These are phyloP conservation scores for Calycopis cecrops DNA, from an alignment of 1,140 invertebrate species.

Conservation along the genomic window DNA sequence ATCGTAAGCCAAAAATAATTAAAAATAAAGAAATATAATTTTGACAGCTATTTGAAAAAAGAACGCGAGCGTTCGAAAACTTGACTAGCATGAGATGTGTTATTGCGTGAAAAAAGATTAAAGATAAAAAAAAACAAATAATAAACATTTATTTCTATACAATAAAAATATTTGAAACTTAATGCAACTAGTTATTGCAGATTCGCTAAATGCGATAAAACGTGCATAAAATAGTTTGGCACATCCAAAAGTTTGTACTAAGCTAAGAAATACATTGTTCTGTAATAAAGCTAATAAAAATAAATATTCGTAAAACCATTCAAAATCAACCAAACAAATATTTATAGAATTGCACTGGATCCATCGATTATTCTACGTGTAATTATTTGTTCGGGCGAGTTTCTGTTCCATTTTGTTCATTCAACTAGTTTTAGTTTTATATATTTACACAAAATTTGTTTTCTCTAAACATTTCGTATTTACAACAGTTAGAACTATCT, in stretches of 20 bases:
- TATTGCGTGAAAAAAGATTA: conserved; percentile 61
- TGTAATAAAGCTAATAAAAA: conserved; percentile 61
- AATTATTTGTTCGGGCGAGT: conserved; percentile 69
- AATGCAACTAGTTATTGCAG: conserved; percentile 61
- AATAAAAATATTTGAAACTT: conserved; percentile 47
- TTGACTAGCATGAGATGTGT: conserved; percentile 72
- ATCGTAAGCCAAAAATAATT: conserved; percentile 49
- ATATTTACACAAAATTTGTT: conserved; percentile 61
- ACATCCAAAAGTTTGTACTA: conserved; percentile 66
- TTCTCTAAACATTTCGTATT: conserved; percentile 55
- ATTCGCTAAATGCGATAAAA: conserved; percentile 60
- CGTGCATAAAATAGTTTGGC: conserved; percentile 63
- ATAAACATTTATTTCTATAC: conserved; percentile 32
- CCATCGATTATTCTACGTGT: conserved; percentile 42
- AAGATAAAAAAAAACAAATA: conserved; percentile 35
- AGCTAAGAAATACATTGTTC: conserved; percentile 61
- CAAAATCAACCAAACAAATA: conserved; percentile 54
- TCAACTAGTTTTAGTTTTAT: conserved; percentile 49
- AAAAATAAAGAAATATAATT: conserved; percentile 46
- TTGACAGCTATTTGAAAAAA: conserved; percentile 41
- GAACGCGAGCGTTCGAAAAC: conserved; percentile 58
- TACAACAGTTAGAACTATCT: conserved; percentile 70
- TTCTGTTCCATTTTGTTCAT: conserved; percentile 68
- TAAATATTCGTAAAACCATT: conserved; percentile 44
- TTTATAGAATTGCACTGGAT: conserved; percentile 62